Percentiles rank a stretch among this genome's conserved stretches.
Evolutionary conservation across 2,113 vertebrate species (phyloP).

Genomic region (Rattus rattus): DNA sequence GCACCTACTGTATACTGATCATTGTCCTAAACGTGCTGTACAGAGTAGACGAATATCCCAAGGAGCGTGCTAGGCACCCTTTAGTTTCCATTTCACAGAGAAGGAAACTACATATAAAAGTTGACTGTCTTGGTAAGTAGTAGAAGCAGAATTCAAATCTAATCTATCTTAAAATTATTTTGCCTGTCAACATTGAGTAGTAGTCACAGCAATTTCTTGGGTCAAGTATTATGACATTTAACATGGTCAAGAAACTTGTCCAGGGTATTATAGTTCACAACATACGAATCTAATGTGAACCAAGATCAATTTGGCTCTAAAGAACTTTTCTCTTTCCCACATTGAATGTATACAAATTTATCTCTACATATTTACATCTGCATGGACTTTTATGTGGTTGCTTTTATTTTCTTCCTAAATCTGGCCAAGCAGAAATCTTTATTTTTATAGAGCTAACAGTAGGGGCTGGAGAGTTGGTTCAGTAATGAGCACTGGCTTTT

Average conservation of each 20-base stretch:
- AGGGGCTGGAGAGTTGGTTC: neutral
- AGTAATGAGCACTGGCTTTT: neutral
- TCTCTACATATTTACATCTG: neutral
- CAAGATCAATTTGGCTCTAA: neutral
- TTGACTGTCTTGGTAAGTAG: neutral
- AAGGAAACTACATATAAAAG: neutral
- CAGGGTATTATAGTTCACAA: neutral
- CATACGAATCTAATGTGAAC: slow-evolving; percentile 1
- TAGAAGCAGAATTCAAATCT: slow-evolving; percentile 29
- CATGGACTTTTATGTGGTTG: neutral
- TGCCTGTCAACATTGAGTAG: neutral
- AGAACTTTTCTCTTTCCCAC: neutral
- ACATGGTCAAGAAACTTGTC: neutral
- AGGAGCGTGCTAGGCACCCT: neutral
- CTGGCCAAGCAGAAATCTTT: neutral
- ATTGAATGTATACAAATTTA: neutral
- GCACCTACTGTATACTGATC: neutral
- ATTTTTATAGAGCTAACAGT: neutral
- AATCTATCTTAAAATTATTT: slow-evolving; percentile 36
- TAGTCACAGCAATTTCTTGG: neutral
- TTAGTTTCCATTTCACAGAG: slow-evolving; percentile 50
- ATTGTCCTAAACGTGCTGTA: neutral
- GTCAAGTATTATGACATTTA: neutral
- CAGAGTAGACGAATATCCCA: slow-evolving; percentile 19
- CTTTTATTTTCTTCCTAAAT: slow-evolving; percentile 32